These are phyloP conservation scores for Drosophila leonis DNA, from an alignment of 2,888 invertebrate species.

Conservation along the genomic window DNA sequence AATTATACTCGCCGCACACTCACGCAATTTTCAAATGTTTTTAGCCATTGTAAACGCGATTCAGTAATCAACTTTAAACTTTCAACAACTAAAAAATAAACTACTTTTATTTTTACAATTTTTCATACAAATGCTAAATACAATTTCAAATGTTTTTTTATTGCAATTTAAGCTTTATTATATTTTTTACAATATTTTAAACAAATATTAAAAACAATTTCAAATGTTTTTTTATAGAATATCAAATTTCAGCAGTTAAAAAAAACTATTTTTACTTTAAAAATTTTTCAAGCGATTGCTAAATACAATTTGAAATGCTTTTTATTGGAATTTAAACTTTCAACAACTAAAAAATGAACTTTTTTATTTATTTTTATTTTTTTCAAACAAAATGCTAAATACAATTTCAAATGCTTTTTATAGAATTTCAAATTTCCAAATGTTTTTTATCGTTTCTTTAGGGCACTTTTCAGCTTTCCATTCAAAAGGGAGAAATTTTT, in stretches of 20 bases:
- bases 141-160: conserved; percentile 34
- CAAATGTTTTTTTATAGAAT: conserved; percentile 34
- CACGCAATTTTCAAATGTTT: conserved; percentile 14
- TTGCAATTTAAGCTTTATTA: too few species aligned
- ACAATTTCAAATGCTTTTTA: conserved; percentile 33
- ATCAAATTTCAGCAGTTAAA: conserved; percentile 3
- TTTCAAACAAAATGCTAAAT: conserved; percentile 24
- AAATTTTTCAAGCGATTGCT: conserved; percentile 18
- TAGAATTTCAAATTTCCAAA: conserved; percentile 9
- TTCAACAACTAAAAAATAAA: conserved; percentile 9
- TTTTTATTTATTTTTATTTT: too few species aligned
- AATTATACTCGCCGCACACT: conserved; percentile 14
- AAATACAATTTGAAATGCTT: conserved; percentile 35
- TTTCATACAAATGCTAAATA: conserved; percentile 24
- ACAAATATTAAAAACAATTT: conserved; percentile 29
- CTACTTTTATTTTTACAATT: not conserved
- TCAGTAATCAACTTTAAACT: conserved; percentile 41
- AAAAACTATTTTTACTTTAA: conserved; percentile 13
- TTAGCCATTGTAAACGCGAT: conserved; percentile 30
- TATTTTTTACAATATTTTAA: conserved; percentile 4
- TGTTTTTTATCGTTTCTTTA: conserved; percentile 7
- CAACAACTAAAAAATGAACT: conserved; percentile 10
- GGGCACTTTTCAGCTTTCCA: conserved; percentile 33
- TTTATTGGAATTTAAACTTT: conserved; percentile 32
- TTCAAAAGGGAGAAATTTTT: conserved; percentile 16